phyloP scores from a whole-genome alignment of 2,888 invertebrate genomes.

The Eupithecia subumbrata region DNA sequence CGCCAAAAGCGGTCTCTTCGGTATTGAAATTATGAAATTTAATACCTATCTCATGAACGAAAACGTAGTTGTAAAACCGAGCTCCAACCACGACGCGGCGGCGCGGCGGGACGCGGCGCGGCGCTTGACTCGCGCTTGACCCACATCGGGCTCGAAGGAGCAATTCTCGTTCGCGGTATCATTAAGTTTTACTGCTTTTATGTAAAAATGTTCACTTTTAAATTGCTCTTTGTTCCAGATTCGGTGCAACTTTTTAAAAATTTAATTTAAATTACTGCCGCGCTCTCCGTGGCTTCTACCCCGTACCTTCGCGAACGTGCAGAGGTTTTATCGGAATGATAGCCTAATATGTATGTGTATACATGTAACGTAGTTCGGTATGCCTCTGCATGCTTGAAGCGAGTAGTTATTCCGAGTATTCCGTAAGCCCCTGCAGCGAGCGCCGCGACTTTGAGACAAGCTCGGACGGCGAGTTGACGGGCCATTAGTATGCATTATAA shows the following conservation, averaged over 20 bases:
- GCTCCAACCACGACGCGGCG: not conserved
- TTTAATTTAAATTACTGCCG: constrained; percentile 14
- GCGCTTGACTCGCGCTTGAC: constrained; percentile 31
- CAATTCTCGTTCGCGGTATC: constrained; percentile 27
- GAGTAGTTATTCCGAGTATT: not conserved
- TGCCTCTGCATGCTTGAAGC: not conserved
- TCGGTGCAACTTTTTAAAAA: constrained; percentile 17
- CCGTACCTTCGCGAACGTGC: not conserved
- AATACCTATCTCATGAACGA: not conserved
- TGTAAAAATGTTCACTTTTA: constrained; percentile 33
- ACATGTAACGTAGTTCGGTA: not conserved
- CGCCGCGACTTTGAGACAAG: not conserved
- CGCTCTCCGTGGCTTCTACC: not conserved
- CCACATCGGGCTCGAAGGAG: constrained; percentile 27
- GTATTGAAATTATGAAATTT: not conserved
- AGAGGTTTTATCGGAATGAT: not conserved
- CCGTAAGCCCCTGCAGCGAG: not conserved
- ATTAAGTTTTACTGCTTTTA: constrained; percentile 26
- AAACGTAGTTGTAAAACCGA: not conserved
- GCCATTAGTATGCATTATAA: constrained; percentile 25
- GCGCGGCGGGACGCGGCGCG: not conserved
- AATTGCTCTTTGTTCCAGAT: constrained; percentile 33
- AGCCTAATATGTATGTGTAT: not conserved
- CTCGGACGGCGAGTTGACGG: constrained; percentile 1
- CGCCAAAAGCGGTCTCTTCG: not conserved